Evolutionary conservation across 1,140 invertebrate genomes (phyloP), one percentile per base, ranked within the genome.

Genomic region (Lasioglossum albipes): DNA sequence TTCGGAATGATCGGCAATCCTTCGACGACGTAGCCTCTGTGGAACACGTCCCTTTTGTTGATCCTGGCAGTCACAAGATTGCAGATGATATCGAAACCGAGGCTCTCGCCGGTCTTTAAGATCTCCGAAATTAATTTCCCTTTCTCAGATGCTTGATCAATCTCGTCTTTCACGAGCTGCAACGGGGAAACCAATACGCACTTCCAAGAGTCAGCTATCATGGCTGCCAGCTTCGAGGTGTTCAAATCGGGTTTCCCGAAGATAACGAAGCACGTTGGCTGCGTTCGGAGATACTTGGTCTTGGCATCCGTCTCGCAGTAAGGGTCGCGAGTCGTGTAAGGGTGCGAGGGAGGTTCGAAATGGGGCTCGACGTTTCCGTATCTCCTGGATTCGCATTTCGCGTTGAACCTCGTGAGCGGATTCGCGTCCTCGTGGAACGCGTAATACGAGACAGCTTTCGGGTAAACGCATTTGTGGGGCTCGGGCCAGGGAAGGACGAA

Each of bases 21-120:
- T 59, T 94, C 94, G 75, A 95, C 86, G 10, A 95, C 91, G 91
- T 94, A 95, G 22, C 95, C 95, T 84, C 94, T 91, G 86, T 95
- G 94, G 79, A 90, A 85, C 31, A 94, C 89, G n/a, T 91, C 92
- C 22, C 93, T 89, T 31, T 92, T 93, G 80, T 93, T 85, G 5
- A 95, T 77, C 83, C 94, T 93, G 75, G 89, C 87, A 68, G 94
- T 90, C 20, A 95, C 87, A 20, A 95, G 86, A 82, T 91, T 85
- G 57, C 94, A 75, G 31, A 95, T 89, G 13, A 92, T 86, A 69
- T 95, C 91, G 69, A 90, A 89, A 57, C 91, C 91, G 57, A 94
- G 88, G 2, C 91, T 86, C 79, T 93, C 92, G 27, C 94, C 94
- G 59, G 91, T 91, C 84, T 89, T 90, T 78, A 95, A 89, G 87